These are phyloP conservation scores for Dunckerocampus dactyliophorus DNA, from an alignment of 2,113 vertebrate species.

Conservation along the genomic window DNA sequence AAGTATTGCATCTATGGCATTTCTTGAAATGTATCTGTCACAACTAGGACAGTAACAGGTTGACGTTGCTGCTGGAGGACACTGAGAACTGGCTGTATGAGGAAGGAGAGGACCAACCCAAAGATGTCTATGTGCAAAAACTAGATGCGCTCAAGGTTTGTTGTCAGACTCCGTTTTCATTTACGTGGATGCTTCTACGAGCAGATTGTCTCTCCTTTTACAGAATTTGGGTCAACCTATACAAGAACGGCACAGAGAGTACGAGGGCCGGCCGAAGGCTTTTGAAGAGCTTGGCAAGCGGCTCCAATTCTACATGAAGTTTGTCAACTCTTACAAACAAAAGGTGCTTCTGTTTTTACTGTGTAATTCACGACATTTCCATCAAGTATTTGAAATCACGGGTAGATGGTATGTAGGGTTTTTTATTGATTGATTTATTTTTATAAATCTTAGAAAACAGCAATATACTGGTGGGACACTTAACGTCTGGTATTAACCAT, in stretches of 20 bases:
- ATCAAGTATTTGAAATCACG: background rate
- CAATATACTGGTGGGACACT: no score
- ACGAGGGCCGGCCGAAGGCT: constrained; percentile 88
- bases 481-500: background rate
- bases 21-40: background rate
- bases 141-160: constrained; percentile 85
- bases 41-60: constrained; percentile 75
- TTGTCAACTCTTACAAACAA: constrained; percentile 84
- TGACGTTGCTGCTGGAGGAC: constrained; percentile 84
- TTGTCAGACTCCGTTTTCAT: background rate
- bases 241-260: constrained; percentile 84
- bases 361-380: background rate
- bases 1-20: background rate
- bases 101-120: constrained; percentile 92
- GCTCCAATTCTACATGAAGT: constrained; percentile 88
- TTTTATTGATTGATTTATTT: no score
- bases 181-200: background rate
- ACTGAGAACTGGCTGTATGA: constrained; percentile 96
- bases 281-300: constrained; percentile 91
- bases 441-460: no score
- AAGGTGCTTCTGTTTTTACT: constrained; percentile 73
- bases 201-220: constrained; percentile 18
- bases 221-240: constrained; percentile 89
- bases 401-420: background rate
- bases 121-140: constrained; percentile 91